Base-by-base conservation (phyloP, 2,113 vertebrate species). In the Clarias magur region DNA sequence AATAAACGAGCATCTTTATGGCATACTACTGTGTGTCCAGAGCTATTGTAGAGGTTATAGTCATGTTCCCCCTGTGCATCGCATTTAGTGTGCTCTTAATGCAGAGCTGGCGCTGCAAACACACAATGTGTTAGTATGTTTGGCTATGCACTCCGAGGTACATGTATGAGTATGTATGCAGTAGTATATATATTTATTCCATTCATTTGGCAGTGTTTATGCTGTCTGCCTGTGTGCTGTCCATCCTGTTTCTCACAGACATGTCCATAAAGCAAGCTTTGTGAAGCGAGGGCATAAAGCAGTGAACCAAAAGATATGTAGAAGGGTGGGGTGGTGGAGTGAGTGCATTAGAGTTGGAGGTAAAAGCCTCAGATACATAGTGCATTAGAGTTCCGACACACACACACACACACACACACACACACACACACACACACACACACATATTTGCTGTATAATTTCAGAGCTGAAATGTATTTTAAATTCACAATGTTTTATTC, bases 321-420 rank as follows among this genome's bases (percentile, higher is more conserved):
- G n/a, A 60, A 73, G 21, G 83, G 56, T 25, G 42, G 75, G 42
- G 10, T 54, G 48, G n/a, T 23, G 73, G 13, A 59, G 34, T 27
- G 30, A 79, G 72, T 87, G 81, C 60, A 88, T 87, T 82, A 87
- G 80, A 10, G 19, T 48, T 65, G 15, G 42, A 30, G 9, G 57
- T 75, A 65, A 87, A 56, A 83, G 80, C 80, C 25, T 65, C 75
- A 34, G 80, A 75, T 21, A 78, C 27, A 78, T 12, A 16, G 27
- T 54, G 25, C 59, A 78, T 65, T 48, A 13, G 59, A 78, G 38
- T n/a, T 78, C 73, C 6, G 72, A 65, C 30, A 57, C 23, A 9
- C 27, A 34, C 30, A n/a, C 23, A 65, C 67, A 17, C 42, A 15
- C 19, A 16, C 23, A 13, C 21, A 63, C n/a, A 85, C 23, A 12